Percentiles rank a stretch among this genome's conserved stretches.
These are phyloP conservation scores for Drosophila setifemur DNA, from an alignment of 1,140 invertebrate genomes.

Conservation along the genomic window DNA sequence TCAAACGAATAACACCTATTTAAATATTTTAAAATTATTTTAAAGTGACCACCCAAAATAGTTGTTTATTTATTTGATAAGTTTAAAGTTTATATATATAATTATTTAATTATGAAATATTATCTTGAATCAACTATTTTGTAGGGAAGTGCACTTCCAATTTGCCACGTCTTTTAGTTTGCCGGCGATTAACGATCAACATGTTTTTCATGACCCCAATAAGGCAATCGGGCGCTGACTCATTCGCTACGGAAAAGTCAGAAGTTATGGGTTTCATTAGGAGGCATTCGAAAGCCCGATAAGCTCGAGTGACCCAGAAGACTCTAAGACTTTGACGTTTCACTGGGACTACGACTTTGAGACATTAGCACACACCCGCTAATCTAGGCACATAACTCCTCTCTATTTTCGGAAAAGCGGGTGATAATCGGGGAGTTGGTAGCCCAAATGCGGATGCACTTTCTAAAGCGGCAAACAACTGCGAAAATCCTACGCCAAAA, in stretches of 20 bases:
- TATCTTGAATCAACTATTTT: no score
- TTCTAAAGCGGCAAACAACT: conserved; percentile 50
- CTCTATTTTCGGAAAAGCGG: no score
- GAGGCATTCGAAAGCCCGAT: conserved; percentile 40
- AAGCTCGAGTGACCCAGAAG: conserved; percentile 42
- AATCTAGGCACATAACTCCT: conserved; percentile 72
- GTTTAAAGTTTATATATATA: no score
- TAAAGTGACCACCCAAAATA: no score
- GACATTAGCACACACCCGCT: conserved; percentile 76
- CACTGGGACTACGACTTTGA: not conserved
- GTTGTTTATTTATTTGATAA: no score
- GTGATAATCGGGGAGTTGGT: no score
- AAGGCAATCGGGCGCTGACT: conserved; percentile 26
- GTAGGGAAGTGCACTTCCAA: not conserved
- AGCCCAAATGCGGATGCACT: conserved; percentile 72
- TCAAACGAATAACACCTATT: no score
- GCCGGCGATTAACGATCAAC: conserved; percentile 11
- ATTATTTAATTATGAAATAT: no score
- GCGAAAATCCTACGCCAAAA: not conserved
- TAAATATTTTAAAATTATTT: no score
- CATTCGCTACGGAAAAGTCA: conserved; percentile 50
- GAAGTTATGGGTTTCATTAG: conserved; percentile 78
- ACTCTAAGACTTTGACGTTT: not conserved
- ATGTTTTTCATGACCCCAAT: conserved; percentile 42
- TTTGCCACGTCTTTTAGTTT: not conserved